These are phyloP conservation scores for Choloepus hoffmanni DNA, from an alignment of 2,113 vertebrate genomes.

Conservation along the genomic window DNA sequence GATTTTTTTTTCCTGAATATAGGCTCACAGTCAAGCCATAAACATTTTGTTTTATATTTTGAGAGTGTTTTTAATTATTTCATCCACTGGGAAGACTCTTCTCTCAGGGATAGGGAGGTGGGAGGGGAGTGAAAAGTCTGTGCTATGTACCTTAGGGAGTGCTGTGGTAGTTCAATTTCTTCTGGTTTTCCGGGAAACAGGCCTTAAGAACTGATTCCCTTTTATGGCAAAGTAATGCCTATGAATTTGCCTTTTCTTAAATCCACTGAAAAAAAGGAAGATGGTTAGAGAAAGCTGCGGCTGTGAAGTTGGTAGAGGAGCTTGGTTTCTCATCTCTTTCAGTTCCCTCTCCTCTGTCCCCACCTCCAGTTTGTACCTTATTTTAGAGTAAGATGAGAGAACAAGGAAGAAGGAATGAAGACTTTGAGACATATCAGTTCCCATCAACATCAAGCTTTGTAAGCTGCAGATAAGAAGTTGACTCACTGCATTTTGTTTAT, in stretches of 20 bases:
- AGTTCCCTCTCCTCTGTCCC: not conserved
- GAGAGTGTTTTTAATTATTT: constrained; percentile 72
- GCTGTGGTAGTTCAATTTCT: constrained; percentile 45
- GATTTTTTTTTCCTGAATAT: not conserved
- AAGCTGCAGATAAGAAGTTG: not conserved
- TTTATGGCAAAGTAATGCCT: constrained; percentile 77
- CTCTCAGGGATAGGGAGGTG: constrained; percentile 37
- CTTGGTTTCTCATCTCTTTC: not conserved
- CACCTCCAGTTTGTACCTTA: not conserved
- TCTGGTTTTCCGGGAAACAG: constrained; percentile 51
- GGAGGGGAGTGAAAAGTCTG: constrained; percentile 35
- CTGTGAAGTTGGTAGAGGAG: constrained; percentile 27
- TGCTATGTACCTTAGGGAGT: constrained; percentile 64
- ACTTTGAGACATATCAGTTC: not conserved
- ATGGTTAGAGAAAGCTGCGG: not conserved
- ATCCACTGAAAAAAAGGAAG: not conserved
- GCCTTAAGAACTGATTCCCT: constrained; percentile 69
- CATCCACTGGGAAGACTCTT: constrained; percentile 74
- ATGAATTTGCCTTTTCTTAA: constrained; percentile 64
- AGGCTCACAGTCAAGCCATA: not conserved
- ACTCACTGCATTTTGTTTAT: not conserved
- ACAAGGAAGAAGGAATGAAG: not conserved
- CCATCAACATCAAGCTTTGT: not conserved
- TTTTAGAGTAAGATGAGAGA: not conserved
- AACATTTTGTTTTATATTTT: not conserved